Evolutionary conservation across 2,888 invertebrate genomes (phyloP).

Genomic region (Lordiphosa fenestrarum): DNA sequence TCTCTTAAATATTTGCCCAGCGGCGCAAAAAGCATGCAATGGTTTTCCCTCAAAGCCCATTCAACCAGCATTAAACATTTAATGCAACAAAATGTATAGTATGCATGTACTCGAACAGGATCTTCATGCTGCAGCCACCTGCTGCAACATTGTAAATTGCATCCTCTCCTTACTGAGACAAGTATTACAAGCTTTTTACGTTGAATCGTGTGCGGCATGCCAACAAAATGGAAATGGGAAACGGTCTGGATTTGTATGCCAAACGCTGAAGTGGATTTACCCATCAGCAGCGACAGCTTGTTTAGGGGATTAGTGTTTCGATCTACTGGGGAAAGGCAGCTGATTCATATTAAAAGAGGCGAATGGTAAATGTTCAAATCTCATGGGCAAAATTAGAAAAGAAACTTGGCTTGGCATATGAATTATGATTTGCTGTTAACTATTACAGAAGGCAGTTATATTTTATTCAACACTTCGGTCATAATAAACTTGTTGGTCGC

Average conservation of each 20-base stretch:
- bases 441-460: no score
- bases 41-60: slow-evolving; percentile 34
- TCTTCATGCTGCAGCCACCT: slow-evolving; percentile 32
- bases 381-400: no score
- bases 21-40: slow-evolving; percentile 27
- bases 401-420: no score
- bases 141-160: slow-evolving; percentile 70
- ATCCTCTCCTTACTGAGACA: slow-evolving; percentile 31
- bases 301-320: neutral
- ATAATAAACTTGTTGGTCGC: no score
- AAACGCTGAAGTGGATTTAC: slow-evolving; percentile 14
- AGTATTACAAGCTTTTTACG: slow-evolving; percentile 48
- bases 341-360: no score
- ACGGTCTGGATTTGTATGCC: neutral
- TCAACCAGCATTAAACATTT: slow-evolving; percentile 23
- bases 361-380: no score
- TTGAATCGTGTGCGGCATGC: slow-evolving; percentile 43
- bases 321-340: no score
- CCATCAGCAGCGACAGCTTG: slow-evolving; percentile 8
- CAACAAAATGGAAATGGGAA: slow-evolving; percentile 30
- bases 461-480: no score
- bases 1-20: neutral
- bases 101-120: slow-evolving; percentile 10
- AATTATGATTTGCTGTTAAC: no score
- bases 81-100: slow-evolving; percentile 36